Evolutionary conservation across 1,140 invertebrate species (phyloP), one percentile per base, ranked within the genome.

Genomic region (Gryon sp.): DNA sequence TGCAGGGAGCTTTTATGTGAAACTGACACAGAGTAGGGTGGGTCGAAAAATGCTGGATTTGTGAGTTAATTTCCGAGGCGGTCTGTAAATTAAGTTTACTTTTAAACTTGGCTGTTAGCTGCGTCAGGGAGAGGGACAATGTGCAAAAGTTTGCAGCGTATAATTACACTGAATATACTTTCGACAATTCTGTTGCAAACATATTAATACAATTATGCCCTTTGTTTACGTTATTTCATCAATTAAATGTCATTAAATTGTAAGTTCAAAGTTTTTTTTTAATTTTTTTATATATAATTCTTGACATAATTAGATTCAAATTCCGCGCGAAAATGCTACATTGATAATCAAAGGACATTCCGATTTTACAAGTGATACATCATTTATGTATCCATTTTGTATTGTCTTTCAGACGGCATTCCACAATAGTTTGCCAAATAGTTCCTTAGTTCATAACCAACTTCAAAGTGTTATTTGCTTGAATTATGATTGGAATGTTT

Each of bases 381-480:
- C n/a, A n/a, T n/a, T n/a, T n/a, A n/a, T n/a, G n/a, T n/a, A n/a
- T n/a, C n/a, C n/a, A n/a, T n/a, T n/a, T n/a, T 38, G 12, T 5
- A 34, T 15, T 18, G 19, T 16, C 15, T 18, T 9, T 2, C 14
- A 38, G 12, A 12, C n/a, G n/a, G n/a, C n/a, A n/a, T n/a, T n/a
- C n/a, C n/a, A n/a, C n/a, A 38, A 52, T 52, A 52, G 48, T 52
- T 52, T 34, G 5, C 18, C 9, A 36, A 52, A 52, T 52, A 52
- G 48, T 52, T 52, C 6, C n/a, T 19, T 15, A 11, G 9, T 2
- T 11, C 5, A 6, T 19, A 36, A 12, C 38, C 24, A 46, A 30
- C 30, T 46, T 30, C 30, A 20, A 20, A 38, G n/a, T 26, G 16
- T n/a, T 4, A 16, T 32, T 32, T 16, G 9, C 19, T 50, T 36